These are phyloP conservation scores for Potamilus streckersoni DNA, from an alignment of 1,140 invertebrate species.

Conservation along the genomic window DNA sequence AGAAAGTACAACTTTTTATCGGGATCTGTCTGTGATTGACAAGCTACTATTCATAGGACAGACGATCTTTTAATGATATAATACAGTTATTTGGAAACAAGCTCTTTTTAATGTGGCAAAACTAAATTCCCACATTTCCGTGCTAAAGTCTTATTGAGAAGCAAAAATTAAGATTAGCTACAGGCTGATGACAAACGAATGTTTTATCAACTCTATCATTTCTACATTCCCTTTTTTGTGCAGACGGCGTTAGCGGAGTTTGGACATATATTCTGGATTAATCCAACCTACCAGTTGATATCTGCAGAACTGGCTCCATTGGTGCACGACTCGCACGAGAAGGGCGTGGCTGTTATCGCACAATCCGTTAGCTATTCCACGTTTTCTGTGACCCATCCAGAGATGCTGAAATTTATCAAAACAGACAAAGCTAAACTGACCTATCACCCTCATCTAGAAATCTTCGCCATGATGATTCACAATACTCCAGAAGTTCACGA, in stretches of 20 bases:
- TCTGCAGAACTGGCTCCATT: slow-evolving; percentile 16
- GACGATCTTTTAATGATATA: too few species aligned
- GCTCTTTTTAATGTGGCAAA: too few species aligned
- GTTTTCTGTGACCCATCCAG: slow-evolving; percentile 20
- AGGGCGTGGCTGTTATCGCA: slow-evolving; percentile 11
- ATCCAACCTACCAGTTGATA: slow-evolving; percentile 14
- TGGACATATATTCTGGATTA: slow-evolving; percentile 24
- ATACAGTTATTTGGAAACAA: too few species aligned
- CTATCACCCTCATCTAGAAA: slow-evolving; percentile 21
- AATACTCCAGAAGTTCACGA: slow-evolving; percentile 21
- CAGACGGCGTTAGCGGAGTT: slow-evolving; percentile 24
- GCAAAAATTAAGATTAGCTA: too few species aligned
- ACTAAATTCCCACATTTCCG: too few species aligned
- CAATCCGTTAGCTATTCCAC: slow-evolving; percentile 20
- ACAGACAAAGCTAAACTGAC: slow-evolving; percentile 14
- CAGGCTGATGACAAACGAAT: too few species aligned
- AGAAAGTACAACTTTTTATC: too few species aligned
- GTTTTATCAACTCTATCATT: background rate
- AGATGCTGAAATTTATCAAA: slow-evolving; percentile 29
- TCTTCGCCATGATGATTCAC: slow-evolving; percentile 26
- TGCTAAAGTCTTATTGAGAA: too few species aligned
- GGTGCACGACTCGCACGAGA: slow-evolving; percentile 29
- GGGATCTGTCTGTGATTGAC: too few species aligned
- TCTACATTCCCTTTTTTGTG: background rate
- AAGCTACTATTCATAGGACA: too few species aligned